Evolutionary conservation across 2,888 invertebrate species (phyloP), one percentile per base, ranked within the genome.

Genomic region (Carcina quercana): DNA sequence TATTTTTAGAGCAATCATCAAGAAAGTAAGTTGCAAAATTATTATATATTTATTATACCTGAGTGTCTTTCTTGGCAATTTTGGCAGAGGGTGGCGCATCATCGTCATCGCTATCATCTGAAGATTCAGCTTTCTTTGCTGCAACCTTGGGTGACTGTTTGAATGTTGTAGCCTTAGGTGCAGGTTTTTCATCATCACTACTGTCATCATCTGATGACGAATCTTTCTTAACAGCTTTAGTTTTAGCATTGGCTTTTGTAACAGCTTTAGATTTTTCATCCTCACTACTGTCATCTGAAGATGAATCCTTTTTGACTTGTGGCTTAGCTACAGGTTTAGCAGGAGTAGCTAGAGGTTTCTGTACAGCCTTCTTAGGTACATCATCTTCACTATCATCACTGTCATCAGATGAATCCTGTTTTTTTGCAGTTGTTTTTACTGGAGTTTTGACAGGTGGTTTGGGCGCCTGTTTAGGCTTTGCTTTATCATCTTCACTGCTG

Each of bases 401-500:
- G 11, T 57, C 53, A 24, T 53, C 51, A 14, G 53, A 52, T 8
- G 75, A 61, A 3, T 63, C 60, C 26, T 59, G 52, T 25, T 64
- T 54, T 51, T 63, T 59, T 7, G 34, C 35, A 24, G 42, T 38
- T 32, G 38, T 7, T 34, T 43, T 44, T 12, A 31, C 43, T 19
- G 53, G 38, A 42, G 58, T 28, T 60, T 66, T 60, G 0, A 45
- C 30, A 25, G 42, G 38, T 21, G 46, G 37, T 40, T 60, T 61
- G 19, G 40, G 36, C 29, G 32, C 24, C 20, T 34, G 38, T 32
- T 59, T 58, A 10, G 61, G 49, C 17, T 67, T 60, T 27, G 68
- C 69, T 15, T 78, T 69, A 38, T 84, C 78, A 4, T 62, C 59
- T 21, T 62, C 63, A 27, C 60, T 61, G 7, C 65, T 67, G 13